Evolutionary conservation across 2,113 vertebrate genomes (phyloP).

Genomic region (Pavo muticus): DNA sequence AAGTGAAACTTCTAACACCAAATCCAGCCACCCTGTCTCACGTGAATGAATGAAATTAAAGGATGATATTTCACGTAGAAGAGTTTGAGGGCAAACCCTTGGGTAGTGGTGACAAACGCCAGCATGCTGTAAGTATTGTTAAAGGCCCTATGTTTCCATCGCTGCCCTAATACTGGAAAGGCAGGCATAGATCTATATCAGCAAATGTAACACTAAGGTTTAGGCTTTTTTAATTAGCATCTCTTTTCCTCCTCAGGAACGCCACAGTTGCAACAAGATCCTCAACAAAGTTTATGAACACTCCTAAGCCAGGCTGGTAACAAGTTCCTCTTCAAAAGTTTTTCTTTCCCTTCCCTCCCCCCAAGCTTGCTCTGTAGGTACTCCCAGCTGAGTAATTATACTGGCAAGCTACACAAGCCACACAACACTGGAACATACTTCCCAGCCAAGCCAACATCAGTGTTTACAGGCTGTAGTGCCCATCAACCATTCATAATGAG

Average conservation of each 20-base stretch:
- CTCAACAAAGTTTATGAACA: neutral
- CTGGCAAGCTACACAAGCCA: neutral
- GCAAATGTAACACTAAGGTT: neutral
- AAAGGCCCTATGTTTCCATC: neutral
- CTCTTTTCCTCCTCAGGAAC: neutral
- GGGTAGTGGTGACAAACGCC: neutral
- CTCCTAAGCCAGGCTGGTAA: neutral
- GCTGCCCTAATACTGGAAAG: neutral
- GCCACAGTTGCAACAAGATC: neutral
- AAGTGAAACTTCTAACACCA: neutral
- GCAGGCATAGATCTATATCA: neutral
- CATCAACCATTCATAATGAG: rapidly evolving
- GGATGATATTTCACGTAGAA: neutral
- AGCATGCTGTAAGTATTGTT: neutral
- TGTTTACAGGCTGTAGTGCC: neutral
- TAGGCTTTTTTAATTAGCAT: neutral
- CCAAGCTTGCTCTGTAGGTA: neutral
- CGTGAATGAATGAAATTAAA: neutral
- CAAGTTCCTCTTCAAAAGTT: neutral
- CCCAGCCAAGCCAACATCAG: neutral
- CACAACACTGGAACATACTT: neutral
- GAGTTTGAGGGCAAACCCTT: neutral
- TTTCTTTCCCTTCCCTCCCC: neutral
- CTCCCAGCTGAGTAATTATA: neutral
- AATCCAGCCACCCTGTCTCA: neutral